Evolutionary conservation across 2,888 invertebrate species (phyloP), one percentile per base, ranked within the genome.

Genomic region (Alloplasta piceator): DNA sequence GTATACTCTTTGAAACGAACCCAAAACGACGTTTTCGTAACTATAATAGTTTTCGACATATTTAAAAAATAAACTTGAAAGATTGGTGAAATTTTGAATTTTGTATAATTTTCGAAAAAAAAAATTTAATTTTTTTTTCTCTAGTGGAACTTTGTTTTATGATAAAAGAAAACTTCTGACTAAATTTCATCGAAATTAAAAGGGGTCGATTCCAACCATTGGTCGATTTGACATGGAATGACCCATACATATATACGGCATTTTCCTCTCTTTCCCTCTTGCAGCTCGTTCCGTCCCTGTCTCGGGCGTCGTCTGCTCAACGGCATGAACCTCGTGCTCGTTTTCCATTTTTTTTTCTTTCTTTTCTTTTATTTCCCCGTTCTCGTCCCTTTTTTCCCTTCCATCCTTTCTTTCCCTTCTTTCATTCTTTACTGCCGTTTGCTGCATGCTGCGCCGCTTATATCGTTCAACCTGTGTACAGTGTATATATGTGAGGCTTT

Each of bases 251-350:
- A 43, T 43, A 43, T 43, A 6, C 52, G 12, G 16, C 12, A 36
- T 26, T 50, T 58, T 6, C 58, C 46, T 74, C 55, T 58, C 50
- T 78, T 68, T 41, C 36, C 58, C 66, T 48, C 68, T 50, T 7
- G 68, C 60, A 52, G 16, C 50, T 58, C 64, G 39, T 56, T 63
- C 70, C 56, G 72, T 67, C 67, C 26, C 38, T 66, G 56, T 73
- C 78, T 67, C 78, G 61, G 43, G 61, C 61, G 63, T 78, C 72
- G 72, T 73, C 72, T 61, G 61, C 61, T 71, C 71, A 71, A 56
- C 43, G 61, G 72, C 61, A 72, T 43, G 73, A 73, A 73, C 73
- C 60, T 39, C 50, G 66, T 56, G 48, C 56, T 66, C 60, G 50
- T 74, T 46, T 60, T 61, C 10, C 7, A 39, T 66, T 39, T 14